Evolutionary conservation across 2,888 invertebrate genomes (phyloP).

Genomic region (Apeira syringaria): DNA sequence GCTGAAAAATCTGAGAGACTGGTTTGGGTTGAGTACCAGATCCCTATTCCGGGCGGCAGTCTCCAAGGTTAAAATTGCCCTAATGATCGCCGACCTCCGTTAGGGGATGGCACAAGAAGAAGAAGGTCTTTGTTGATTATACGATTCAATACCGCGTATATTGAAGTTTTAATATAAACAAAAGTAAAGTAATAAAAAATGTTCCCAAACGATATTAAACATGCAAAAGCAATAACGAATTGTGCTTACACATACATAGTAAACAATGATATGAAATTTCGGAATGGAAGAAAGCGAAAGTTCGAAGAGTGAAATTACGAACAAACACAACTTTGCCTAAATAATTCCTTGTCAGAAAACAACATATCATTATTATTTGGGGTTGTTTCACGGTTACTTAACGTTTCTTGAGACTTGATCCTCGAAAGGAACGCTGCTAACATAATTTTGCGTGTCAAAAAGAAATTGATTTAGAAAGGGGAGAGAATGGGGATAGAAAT

Average conservation of each 20-base stretch:
- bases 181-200: no score
- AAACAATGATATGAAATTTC: conserved; percentile 1
- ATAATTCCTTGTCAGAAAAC: conserved; percentile 28
- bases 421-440: conserved; percentile 27
- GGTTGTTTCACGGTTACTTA: conserved; percentile 29
- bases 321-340: conserved; percentile 16
- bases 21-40: no score
- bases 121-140: no score
- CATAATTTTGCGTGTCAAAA: conserved; percentile 43
- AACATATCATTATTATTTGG: conserved; percentile 29
- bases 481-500: conserved; percentile 26
- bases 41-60: no score
- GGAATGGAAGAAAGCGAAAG: conserved; percentile 3
- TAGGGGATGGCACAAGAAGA: no score
- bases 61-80: no score
- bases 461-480: conserved; percentile 41
- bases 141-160: no score
- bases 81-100: no score
- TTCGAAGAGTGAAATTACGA: conserved; percentile 7
- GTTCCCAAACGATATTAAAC: no score
- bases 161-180: no score
- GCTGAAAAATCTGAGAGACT: no score
- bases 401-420: conserved; percentile 26
- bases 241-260: neutral
- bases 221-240: neutral